Evolutionary conservation across 2,888 invertebrate genomes (phyloP), one percentile per base, ranked within the genome.

Genomic region (Auanema sp.): DNA sequence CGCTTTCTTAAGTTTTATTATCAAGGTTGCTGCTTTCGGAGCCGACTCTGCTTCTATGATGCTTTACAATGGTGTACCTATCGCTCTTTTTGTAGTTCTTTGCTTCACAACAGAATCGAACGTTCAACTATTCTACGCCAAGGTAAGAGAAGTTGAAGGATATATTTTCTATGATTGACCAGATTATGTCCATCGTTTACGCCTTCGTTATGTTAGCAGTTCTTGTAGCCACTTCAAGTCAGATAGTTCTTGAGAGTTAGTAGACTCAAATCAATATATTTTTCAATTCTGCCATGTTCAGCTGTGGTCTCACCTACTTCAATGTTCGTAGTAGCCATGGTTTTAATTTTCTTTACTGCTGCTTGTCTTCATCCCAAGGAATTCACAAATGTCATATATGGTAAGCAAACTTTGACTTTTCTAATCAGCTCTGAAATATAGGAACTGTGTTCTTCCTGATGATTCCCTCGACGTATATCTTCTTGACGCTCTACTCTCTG

Each of bases 391-490:
- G 79, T 83, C 64, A 71, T 83, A 21, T 80, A 78, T 55, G 86
- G 85, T 89, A 10, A 4, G 44, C 47, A 47, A 16, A 18, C 16
- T 47, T 10, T 43, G 43, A 40, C 14, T 12, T 14, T 24, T 14
- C 14, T 16, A 12, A 40, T 21, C 21, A 25, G 10, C 12, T 54
- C 54, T 16, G 1, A 14, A 25, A 12, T 14, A 12, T 10, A 52
- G 52, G 72, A 24, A 65, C 89, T 33, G 76, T 95, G 47, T 95
- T 95, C 84, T 91, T 91, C 84, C 89, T 95, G 53, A 91, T 93
- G 6, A 92, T 95, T 58, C 95, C 95, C 0, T 91, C 92, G 72
- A 94, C 94, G 91, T 95, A 94, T 84, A 89, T 95, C 88, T 86
- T 95, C 82, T 87, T 95, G 59, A 90, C 93, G 72, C 90, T 95